Evolutionary conservation across 2,797 vertebrate species (phyloP).

Genomic region (Cheracebus regulus): DNA sequence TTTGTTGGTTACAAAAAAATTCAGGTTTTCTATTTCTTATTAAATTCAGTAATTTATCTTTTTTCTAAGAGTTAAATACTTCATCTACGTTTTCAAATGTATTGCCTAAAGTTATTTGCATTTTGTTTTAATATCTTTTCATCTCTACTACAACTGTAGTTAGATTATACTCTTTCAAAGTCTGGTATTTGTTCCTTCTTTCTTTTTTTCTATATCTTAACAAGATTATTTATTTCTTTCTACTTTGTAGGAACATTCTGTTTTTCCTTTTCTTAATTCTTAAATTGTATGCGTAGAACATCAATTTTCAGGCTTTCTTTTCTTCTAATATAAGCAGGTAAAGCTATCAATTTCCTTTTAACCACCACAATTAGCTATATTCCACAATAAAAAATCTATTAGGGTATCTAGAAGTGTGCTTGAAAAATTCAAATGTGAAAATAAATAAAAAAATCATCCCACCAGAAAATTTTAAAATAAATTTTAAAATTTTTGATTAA

Average conservation of each 20-base stretch:
- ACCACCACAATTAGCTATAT: neutral
- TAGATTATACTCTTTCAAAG: neutral
- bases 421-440: constrained; percentile 8
- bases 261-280: neutral
- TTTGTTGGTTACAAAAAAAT: neutral
- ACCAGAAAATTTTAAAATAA: neutral
- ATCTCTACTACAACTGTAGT: neutral
- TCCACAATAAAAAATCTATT: neutral
- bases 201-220: neutral
- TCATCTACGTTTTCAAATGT: neutral
- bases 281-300: neutral
- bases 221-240: neutral
- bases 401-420: neutral
- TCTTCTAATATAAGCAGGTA: neutral
- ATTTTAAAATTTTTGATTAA: neutral
- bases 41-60: neutral
- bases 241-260: neutral
- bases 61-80: neutral
- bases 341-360: neutral
- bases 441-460: neutral
- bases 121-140: neutral
- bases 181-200: neutral
- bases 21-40: neutral
- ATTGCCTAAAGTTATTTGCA: neutral
- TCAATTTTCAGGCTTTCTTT: neutral